Evolutionary conservation across 2,888 invertebrate species (phyloP), one percentile per base, ranked within the genome.

Genomic region (Enchytraeus crypticus): DNA sequence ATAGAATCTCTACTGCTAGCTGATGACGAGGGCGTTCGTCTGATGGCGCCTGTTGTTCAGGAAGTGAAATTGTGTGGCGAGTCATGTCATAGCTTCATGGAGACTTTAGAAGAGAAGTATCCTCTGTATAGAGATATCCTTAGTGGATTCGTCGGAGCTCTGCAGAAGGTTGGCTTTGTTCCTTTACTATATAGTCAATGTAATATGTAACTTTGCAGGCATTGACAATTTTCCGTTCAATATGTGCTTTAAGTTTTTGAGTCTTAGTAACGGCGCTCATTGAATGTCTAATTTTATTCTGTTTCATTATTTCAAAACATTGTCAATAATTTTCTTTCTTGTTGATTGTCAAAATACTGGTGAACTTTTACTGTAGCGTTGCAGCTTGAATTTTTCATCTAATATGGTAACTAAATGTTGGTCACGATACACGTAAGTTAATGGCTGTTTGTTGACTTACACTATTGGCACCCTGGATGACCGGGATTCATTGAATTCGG

Each of bases 51-150:
- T 27, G n/a, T 49, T 4, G 30, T 14, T 14, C 32, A 26, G 32
- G 23, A 49, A 2, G 45, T 49, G 18, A 47, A 33, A 5, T 21
- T 29, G 1, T 45, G 33, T 46, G 30, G 32, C 0, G 34, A 26
- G 2, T 32, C 26, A 5, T 57, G 57, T 14, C 14, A 30, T 5
- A n/a, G n/a, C 18, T n/a, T 60, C 18, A 11, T 53, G 2, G 43
- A 53, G 21, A 27, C 21, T 5, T 34, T 60, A 1, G 30, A 71
- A 8, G 54, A 55, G 18, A 70, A 72, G 32, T 80, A 76, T 63
- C 71, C 84, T 2, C 84, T 85, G n/a, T 91, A 89, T 73, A 87
- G 87, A 0, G 92, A 92, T 75, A 81, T 92, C 57, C 83, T 87
- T 0, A 83, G 85, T 63, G 89, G 90, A 0, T 79, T 91, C 23